Evolutionary conservation across 1,140 invertebrate species (phyloP), one percentile per base, ranked within the genome.

Genomic region (Psilanteris sp.): DNA sequence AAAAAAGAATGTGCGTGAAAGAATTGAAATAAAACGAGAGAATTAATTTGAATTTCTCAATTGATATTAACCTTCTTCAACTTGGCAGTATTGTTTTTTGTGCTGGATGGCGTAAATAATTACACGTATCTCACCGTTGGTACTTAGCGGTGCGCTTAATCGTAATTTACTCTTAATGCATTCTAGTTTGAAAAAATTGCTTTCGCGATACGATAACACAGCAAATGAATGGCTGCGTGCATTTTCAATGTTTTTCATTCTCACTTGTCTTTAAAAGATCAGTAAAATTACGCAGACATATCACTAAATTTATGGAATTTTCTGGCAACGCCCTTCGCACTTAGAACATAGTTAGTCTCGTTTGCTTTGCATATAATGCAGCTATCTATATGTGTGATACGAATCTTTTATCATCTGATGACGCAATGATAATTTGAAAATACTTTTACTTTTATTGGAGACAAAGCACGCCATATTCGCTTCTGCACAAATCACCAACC

Each of bases 341-440:
- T 9, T 27, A 11, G 5, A 18, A 55, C n/a, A n/a, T n/a, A n/a
- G n/a, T n/a, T n/a, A n/a, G n/a, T n/a, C n/a, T n/a, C n/a, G n/a
- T 43, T 57, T 24, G 11, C 26, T 32, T 22, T 43, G 16, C 32
- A 11, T n/a, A 10, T 18, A 26, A n/a, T n/a, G n/a, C 13, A 6
- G 44, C 26, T 64, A 24, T 43, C 27, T 37, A 7, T 48, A 7
- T 26, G 14, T 37, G 9, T 24, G 13, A 44, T 39, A 18, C 22
- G 50, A 64, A 52, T 39, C 27, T 52, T 22, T 43, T 18, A 41
- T 32, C 37, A 16, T 26, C 27, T 11, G 44, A 43, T 31, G 46
- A 66, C 27, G 36, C 44, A 43, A 61, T 48, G 37, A 64, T 64
- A 41, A 54, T 66, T 66, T 36, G 1, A 34, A 36, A 66, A 66